Percentiles rank a stretch among this genome's conserved stretches.
phyloP scores from a whole-genome alignment of 2,888 invertebrate genomes.

The Bedellia somnulentella region DNA sequence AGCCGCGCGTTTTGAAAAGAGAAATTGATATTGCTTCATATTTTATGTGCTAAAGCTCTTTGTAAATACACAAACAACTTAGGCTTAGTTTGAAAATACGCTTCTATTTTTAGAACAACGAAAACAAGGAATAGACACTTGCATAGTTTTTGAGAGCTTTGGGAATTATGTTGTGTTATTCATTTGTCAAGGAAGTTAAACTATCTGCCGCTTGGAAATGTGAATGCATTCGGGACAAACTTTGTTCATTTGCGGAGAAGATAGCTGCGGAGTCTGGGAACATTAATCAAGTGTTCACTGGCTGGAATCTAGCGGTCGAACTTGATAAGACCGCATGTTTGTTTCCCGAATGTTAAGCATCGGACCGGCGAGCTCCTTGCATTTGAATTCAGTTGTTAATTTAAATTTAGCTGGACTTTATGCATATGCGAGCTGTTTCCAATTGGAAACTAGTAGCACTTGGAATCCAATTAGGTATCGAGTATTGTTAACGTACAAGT shows the following conservation, averaged over 20 bases:
- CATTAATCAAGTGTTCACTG: slow-evolving; percentile 2
- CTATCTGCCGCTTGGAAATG: background rate
- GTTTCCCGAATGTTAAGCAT: slow-evolving; percentile 12
- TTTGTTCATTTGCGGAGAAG: background rate
- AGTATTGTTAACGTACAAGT: no score
- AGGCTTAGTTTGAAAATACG: no score
- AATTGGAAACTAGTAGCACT: no score
- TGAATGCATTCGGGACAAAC: background rate
- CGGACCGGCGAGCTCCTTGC: slow-evolving; percentile 1
- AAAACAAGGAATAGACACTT: slow-evolving; percentile 12
- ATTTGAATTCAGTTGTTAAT: no score
- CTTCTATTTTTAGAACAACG: no score
- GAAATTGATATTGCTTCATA: no score
- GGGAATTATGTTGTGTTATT: background rate
- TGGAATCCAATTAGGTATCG: no score
- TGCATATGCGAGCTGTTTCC: no score
- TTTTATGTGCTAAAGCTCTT: no score
- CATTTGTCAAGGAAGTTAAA: background rate
- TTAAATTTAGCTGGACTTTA: no score
- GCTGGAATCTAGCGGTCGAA: slow-evolving; percentile 4
- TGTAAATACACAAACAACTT: background rate
- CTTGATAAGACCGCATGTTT: slow-evolving; percentile 10
- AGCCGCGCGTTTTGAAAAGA: no score
- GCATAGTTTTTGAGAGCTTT: slow-evolving; percentile 4
- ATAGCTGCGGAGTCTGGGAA: background rate